phyloP scores from a whole-genome alignment of 1,140 invertebrate genomes.

The Cataglyphis hispanica region DNA sequence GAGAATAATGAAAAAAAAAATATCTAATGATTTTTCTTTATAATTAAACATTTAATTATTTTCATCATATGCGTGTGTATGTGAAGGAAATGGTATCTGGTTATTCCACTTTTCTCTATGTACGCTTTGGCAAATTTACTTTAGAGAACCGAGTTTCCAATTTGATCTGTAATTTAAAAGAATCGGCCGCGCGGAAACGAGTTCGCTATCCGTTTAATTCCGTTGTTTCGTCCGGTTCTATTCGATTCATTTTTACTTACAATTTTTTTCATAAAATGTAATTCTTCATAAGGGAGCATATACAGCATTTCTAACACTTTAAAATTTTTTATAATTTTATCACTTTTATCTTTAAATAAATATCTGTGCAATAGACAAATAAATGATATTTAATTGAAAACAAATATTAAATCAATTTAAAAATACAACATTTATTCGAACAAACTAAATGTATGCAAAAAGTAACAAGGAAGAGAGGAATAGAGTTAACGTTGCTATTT shows the following conservation, averaged over 20 bases:
- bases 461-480: neutral
- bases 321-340: neutral
- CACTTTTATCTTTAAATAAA: conserved; percentile 7
- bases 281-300: too few species aligned
- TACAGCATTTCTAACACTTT: neutral
- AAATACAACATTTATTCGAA: neutral
- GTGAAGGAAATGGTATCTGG: neutral
- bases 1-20: neutral
- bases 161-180: conserved; percentile 46
- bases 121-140: conserved; percentile 23
- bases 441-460: neutral
- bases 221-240: neutral
- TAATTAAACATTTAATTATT: conserved; percentile 27
- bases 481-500: conserved; percentile 20
- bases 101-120: conserved; percentile 26
- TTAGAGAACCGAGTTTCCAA: conserved; percentile 31
- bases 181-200: conserved; percentile 12
- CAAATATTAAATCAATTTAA: neutral
- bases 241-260: neutral
- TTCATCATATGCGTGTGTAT: neutral
- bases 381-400: neutral
- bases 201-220: conserved; percentile 12
- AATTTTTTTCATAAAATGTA: neutral
- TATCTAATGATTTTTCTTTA: neutral
- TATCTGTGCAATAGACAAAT: neutral